phyloP scores from a whole-genome alignment of 2,113 vertebrate genomes.

The Petroica traversi region DNA sequence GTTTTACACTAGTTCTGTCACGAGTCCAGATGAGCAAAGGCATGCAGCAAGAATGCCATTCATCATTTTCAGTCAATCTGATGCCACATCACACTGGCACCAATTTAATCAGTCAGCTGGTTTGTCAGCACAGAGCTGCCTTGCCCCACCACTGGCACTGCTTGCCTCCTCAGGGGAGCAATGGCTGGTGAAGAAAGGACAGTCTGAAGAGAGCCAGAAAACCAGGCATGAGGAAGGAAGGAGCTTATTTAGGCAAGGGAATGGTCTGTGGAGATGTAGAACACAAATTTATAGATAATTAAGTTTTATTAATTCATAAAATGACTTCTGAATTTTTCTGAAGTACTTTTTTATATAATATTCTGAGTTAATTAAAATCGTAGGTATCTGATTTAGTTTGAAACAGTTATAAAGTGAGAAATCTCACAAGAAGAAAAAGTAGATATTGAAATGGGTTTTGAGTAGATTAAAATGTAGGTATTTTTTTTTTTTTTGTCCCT shows the following conservation, averaged over 20 bases:
- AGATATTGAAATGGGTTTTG: neutral
- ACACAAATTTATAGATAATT: neutral
- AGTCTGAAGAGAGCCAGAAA: neutral
- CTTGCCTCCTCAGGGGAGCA: neutral
- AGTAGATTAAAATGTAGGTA: neutral
- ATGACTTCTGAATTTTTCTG: neutral
- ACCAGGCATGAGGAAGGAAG: accelerated
- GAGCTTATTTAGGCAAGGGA: neutral
- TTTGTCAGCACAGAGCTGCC: neutral
- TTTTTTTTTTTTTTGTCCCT: neutral
- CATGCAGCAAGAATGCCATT: accelerated
- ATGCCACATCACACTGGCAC: accelerated
- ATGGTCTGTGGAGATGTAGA: neutral
- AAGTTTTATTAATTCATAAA: neutral
- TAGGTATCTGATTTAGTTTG: neutral
- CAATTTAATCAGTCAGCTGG: neutral
- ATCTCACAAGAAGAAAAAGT: neutral
- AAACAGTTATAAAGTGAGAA: neutral
- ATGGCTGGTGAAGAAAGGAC: accelerated
- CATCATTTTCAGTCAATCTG: neutral
- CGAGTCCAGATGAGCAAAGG: accelerated
- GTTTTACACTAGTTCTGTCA: neutral
- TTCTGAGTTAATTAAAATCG: neutral
- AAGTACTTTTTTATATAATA: neutral
- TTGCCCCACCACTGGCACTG: neutral